These are phyloP conservation scores for Ectropis grisescens DNA, from an alignment of 1,140 invertebrate genomes.

Conservation along the genomic window DNA sequence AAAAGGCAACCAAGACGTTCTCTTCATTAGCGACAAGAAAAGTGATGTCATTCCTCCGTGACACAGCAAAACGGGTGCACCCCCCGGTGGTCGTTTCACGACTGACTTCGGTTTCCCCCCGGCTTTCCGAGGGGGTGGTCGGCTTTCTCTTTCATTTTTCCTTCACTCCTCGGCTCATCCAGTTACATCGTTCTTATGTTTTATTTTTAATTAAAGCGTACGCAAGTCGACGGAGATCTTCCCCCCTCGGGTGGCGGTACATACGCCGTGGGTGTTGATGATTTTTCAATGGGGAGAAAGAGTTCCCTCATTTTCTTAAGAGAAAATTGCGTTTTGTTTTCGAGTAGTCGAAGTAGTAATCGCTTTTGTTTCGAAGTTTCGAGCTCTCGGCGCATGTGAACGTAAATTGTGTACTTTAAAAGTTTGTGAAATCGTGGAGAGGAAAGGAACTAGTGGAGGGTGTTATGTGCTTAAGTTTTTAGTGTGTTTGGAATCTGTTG, in stretches of 20 bases:
- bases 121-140: constrained; percentile 41
- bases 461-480: not conserved
- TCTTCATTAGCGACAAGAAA: constrained; percentile 68
- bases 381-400: constrained; percentile 46
- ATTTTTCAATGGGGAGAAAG: constrained; percentile 70
- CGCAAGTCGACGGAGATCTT: constrained; percentile 65
- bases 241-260: constrained; percentile 42
- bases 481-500: no score
- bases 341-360: constrained; percentile 68
- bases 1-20: constrained; percentile 50
- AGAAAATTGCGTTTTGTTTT: constrained; percentile 70
- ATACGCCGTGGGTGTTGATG: constrained; percentile 68
- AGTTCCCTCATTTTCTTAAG: constrained; percentile 71
- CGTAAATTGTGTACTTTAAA: constrained; percentile 55
- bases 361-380: constrained; percentile 67
- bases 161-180: constrained; percentile 68
- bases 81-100: constrained; percentile 47
- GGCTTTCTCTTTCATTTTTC: constrained; percentile 70
- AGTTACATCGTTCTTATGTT: constrained; percentile 70
- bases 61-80: constrained; percentile 46
- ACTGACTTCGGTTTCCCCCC: constrained; percentile 49
- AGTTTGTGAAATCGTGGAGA: constrained; percentile 46
- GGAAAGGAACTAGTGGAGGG: no score
- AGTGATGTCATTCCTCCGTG: constrained; percentile 63
- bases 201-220: constrained; percentile 71